Base-by-base conservation (phyloP, 2,888 invertebrate species). In the Phoenoteleia sp. region DNA sequence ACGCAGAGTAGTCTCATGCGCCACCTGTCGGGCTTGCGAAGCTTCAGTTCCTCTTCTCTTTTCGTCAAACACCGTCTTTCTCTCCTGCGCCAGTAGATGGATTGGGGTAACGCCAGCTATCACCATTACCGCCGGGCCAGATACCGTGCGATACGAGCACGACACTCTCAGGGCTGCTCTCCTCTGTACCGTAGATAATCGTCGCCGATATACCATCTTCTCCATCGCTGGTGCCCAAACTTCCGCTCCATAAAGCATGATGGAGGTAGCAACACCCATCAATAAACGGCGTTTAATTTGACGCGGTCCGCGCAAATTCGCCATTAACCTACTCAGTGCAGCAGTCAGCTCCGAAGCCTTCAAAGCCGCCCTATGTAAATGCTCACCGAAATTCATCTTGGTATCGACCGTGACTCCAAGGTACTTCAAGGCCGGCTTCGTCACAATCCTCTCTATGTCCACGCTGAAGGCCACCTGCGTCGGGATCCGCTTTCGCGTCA, bases 71-170 rank as follows among this genome's bases (percentile, higher is more conserved):
- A 33, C 33, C 11, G 9, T 33, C 33, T 33, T 33, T 13, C 81
- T 29, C 33, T 88, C 85, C 52, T 17, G 21, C 5, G 85, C 88
- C 6, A 89, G 71, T 4, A 88, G 71, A 19, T 88, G 80, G 21
- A 90, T 86, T 3, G 89, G 88, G 0, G 81, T 69, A 2, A 82
- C 85, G 3, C 83, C 80, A 0, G 85, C 87, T 0, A 90, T 49
- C 13, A 88, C 86, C 19, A 88, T 45, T 3, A 80, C 67, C 2
- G 88, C 87, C 2, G 84, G 56, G 9, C 84, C 87, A 7, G 89
- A 90, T 1, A 89, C 87, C 2, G 87, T 88, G 11, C 86, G 45
- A 47, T 89, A 89, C 0, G 86, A 75, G 56, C 79, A 81, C 6
- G 87, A 67, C 0, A 88, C 72, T 15, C 87, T 60, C 9, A 90